Evolutionary conservation across 1,140 invertebrate genomes (phyloP), one percentile per base, ranked within the genome.

Genomic region (Latrodectus geometricus): DNA sequence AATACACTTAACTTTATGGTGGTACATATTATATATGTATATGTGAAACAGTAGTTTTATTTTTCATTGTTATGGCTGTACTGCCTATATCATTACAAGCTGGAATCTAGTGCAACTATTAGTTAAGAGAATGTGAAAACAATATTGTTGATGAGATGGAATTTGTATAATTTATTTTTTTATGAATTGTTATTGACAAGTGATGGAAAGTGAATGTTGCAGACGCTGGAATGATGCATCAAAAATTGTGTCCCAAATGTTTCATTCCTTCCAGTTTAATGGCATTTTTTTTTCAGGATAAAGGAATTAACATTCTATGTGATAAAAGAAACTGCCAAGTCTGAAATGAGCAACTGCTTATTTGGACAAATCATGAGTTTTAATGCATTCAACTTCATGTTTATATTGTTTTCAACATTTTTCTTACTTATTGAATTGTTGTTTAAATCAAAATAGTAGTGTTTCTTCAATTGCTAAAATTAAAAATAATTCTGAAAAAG

Each of bases 151-250:
- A 17, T 61, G 54, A 61, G 17, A 61, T 61, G 23, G 48, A 48
- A 12, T 49, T 52, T 9, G 66, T 50, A 56, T 49, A 49, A 78
- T 78, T 78, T 78, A 78, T 78, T 78, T 78, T 69, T 78, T 66
- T 78, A 78, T 78, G 21, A 17, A 17, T 14, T 61, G 54, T 14
- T 61, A 14, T 14, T 61, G 17, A 14, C 17, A 4, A 61, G 11
- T 11, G 54, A 17, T 61, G 54, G 17, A 61, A 14, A 4, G 54
- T 14, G 17, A 11, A 56, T 8, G 8, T 56, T 9, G 8, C 8
- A 14, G 54, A 61, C 17, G 54, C 11, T 61, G 54, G 54, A 61
- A 61, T 11, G 17, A 61, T 14, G 54, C 54, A 61, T 61, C 17
- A 61, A 61, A 61, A 14, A 61, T 14, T 61, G 17, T 35, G 35